Conservation (phyloP, 2,113 vertebrate species). For the Heliornis fulica region DNA sequence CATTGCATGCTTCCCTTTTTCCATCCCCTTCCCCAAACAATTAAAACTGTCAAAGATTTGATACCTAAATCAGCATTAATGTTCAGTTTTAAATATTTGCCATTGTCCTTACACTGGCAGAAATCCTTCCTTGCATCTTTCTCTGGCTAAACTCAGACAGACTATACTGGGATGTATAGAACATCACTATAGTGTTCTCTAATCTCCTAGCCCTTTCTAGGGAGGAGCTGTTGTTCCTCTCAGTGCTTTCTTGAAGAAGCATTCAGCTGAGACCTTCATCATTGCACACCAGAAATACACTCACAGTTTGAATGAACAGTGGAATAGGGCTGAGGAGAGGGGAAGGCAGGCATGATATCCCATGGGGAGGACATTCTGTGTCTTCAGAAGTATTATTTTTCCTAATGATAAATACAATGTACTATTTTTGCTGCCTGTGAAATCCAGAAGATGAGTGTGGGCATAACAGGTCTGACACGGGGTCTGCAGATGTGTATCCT, state of each 20-base stretch:
- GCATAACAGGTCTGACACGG: not conserved
- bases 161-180: not conserved
- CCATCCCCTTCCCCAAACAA: not conserved
- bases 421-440: not conserved
- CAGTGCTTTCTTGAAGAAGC: not conserved
- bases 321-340: not conserved
- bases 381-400: not conserved
- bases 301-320: not conserved
- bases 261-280: not conserved
- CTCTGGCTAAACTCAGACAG: not conserved
- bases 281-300: not conserved
- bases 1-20: not conserved
- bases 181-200: not conserved
- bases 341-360: not conserved
- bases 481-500: not conserved
- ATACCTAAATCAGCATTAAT: not conserved
- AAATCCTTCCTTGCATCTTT: not conserved
- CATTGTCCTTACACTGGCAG: not conserved
- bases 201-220: not conserved
- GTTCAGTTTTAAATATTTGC: not conserved
- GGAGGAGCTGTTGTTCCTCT: not conserved
- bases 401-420: not conserved
- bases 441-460: accelerated
- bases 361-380: too few species aligned
- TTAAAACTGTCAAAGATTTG: not conserved